Base-by-base conservation (phyloP, 1,140 invertebrate species). In the Harpegnathos saltator region DNA sequence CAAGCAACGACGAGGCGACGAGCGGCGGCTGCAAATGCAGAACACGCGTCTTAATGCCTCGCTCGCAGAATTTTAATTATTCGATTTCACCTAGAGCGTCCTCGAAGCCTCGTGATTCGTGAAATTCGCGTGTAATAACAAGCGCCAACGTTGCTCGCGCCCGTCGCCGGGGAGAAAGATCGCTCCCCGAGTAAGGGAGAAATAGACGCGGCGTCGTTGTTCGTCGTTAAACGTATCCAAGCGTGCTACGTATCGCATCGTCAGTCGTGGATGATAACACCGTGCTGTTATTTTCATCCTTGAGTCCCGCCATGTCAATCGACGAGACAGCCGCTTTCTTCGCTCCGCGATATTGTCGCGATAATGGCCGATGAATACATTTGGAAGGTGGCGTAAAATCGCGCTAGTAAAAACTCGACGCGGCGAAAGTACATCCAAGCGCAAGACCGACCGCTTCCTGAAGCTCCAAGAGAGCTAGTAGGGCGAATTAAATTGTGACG, bases 361-460 rank as follows among this genome's bases (percentile, higher is more conserved):
- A 78, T 78, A 78, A 69, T 69, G 69, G 52, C 17, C 75, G 52
- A 58, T 71, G 75, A 68, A 58, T 26, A 54, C 65, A 22, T 63
- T 63, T 63, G n/a, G 61, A 56, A 11, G n/a, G 65, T 22, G n/a
- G 14, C 69, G 58, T 15, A 17, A 58, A 80, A 80, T 80, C 71
- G 69, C 29, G 48, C 33, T 24, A 14, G 69, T 80, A 80, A 80
- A 80, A 80, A 71, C 75, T 44, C 52, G n/a, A 15, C 38, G 44
- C 26, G 71, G 75, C 52, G 75, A 80, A 80, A 80, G 75, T 80
- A 78, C 58, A 71, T 80, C 58, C 75, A 71, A 58, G 65, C 75
- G 15, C 69, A 59, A 48, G 75, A 80, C 19, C 71, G 65, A 80
- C 71, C 48, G 33, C 75, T 80, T 80, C 75, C 75, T 80, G 54